A percentile compares a stretch with the other conserved stretches of the same genome.
Conservation (phyloP, 2,797 vertebrate species). For the Balearica regulorum region DNA sequence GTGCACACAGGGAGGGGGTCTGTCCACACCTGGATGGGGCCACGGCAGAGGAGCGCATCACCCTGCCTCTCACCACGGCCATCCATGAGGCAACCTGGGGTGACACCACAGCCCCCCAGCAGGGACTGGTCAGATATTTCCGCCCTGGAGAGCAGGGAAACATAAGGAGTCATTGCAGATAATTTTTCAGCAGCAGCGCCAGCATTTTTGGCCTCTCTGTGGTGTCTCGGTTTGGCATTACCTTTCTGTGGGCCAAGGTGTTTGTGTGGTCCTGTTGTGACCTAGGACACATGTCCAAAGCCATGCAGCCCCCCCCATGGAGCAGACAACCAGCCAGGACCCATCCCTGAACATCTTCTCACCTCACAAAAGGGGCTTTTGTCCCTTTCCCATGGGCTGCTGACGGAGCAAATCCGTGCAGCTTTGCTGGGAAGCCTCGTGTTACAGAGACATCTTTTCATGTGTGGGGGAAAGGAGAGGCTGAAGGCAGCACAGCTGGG, state of each 20-base stretch:
- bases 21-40: not conserved
- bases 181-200: not conserved
- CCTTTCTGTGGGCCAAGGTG: not conserved
- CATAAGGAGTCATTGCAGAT: not conserved
- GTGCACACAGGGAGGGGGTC: not conserved
- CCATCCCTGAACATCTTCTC: not conserved
- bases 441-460: not conserved
- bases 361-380: not conserved
- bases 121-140: not conserved
- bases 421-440: not conserved
- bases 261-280: not conserved
- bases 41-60: not conserved
- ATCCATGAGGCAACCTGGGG: not conserved
- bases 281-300: not conserved
- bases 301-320: accelerated
- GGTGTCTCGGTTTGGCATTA: not conserved
- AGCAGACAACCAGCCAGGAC: not conserved
- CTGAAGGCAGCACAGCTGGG: not conserved
- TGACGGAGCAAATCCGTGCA: not conserved
- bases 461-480: not conserved
- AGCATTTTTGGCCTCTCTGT: not conserved
- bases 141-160: not conserved
- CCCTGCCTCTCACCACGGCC: not conserved
- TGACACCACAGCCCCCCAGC: not conserved
- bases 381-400: not conserved